Conservation (phyloP, 2,888 invertebrate species). For the Ischnura elegans region DNA sequence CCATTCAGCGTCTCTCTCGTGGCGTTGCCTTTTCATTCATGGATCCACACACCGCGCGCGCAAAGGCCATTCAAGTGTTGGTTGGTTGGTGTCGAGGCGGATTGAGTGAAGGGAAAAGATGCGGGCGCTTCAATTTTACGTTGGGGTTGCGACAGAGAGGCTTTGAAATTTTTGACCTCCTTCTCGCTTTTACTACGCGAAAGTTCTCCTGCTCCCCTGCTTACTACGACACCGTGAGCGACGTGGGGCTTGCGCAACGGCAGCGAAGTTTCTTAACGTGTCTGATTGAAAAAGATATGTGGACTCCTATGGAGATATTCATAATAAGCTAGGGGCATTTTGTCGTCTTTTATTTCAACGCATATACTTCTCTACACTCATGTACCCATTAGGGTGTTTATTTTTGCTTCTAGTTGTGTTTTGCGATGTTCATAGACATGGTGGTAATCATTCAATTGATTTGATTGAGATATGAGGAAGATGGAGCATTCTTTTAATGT, state of each 20-base stretch:
- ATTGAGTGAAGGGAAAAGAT: neutral
- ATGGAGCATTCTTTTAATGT: too few species aligned
- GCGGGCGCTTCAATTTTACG: neutral
- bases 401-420: too few species aligned
- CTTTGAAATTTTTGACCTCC: constrained; percentile 28
- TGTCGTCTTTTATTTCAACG: too few species aligned
- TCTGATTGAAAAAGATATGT: neutral
- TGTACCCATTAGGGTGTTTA: too few species aligned
- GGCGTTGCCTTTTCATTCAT: constrained; percentile 60
- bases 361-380: too few species aligned
- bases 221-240: neutral
- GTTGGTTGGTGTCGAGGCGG: neutral
- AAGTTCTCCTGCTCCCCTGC: neutral
- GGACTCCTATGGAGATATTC: too few species aligned
- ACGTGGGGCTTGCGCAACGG: neutral
- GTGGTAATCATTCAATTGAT: too few species aligned
- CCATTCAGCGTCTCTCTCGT: constrained; percentile 37
- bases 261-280: neutral
- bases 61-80: neutral
- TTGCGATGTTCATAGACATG: too few species aligned
- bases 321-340: too few species aligned
- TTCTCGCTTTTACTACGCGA: constrained; percentile 25
- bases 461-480: too few species aligned
- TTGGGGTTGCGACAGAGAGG: neutral
- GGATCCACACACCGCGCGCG: neutral